These are phyloP conservation scores for Scophthalmus maximus DNA, from an alignment of 2,113 vertebrate genomes.

Conservation along the genomic window DNA sequence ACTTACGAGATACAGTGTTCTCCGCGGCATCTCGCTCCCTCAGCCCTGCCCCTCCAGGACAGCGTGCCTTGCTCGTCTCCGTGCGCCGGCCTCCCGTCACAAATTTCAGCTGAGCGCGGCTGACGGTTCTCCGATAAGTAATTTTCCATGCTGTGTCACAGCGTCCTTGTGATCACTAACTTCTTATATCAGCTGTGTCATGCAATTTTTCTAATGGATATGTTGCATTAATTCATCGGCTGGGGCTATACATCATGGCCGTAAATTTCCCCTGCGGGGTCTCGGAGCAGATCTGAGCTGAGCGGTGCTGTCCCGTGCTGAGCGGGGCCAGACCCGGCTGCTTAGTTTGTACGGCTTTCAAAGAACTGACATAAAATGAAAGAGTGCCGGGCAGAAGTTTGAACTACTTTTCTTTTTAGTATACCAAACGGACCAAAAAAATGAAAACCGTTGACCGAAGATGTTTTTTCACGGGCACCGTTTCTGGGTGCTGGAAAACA, in stretches of 20 bases:
- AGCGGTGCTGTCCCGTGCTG: conserved; percentile 8
- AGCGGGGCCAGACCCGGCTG: background rate
- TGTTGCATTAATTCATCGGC: conserved; percentile 75
- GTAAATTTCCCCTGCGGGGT: conserved; percentile 58
- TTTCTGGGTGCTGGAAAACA: background rate
- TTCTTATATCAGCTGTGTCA: conserved; percentile 77
- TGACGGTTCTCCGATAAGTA: conserved; percentile 79
- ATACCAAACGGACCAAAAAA: background rate
- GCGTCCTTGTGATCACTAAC: conserved; percentile 73
- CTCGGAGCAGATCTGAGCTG: conserved; percentile 10
- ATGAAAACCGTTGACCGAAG: background rate
- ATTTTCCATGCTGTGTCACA: conserved; percentile 69
- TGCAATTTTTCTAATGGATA: conserved; percentile 83
- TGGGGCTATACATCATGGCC: conserved; percentile 57
- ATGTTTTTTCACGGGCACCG: background rate
- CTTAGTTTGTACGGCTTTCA: background rate
- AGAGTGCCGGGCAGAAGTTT: background rate
- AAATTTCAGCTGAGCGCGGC: conserved; percentile 68
- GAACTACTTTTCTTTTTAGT: background rate
- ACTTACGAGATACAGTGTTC: conserved; percentile 14
- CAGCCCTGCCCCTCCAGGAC: background rate
- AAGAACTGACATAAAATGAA: background rate
- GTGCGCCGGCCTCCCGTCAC: conserved; percentile 51
- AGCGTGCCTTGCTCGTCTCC: background rate
- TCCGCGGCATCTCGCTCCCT: background rate